A percentile compares a stretch with the other conserved stretches of the same genome.
Conservation (phyloP, 2,113 vertebrate species). For the Coreoperca whiteheadi region DNA sequence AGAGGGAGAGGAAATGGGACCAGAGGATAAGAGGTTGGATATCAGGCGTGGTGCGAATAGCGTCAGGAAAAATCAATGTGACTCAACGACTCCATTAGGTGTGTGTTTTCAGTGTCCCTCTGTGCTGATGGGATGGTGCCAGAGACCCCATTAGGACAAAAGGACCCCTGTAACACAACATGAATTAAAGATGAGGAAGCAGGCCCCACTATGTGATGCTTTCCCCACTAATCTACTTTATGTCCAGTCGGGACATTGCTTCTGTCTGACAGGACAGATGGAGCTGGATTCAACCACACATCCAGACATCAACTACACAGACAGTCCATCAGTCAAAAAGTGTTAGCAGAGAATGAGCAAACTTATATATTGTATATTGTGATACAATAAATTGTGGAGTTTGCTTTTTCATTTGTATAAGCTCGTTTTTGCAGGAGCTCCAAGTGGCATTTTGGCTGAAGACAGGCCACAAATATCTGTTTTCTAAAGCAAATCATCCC, state of each 20-base stretch:
- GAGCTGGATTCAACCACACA: conserved; percentile 11
- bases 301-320: conserved; percentile 18
- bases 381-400: conserved; percentile 4
- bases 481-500: neutral
- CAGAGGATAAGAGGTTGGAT: conserved; percentile 56
- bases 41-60: conserved; percentile 57
- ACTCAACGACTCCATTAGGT: conserved; percentile 80
- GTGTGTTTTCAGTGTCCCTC: conserved; percentile 70
- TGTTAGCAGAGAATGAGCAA: neutral
- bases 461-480: neutral
- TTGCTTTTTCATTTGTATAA: neutral
- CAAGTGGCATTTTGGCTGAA: neutral
- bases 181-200: conserved; percentile 83
- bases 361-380: neutral
- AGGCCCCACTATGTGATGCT: conserved; percentile 26
- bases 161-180: conserved; percentile 60
- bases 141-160: conserved; percentile 78
- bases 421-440: neutral
- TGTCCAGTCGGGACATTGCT: conserved; percentile 45
- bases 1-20: conserved; percentile 50
- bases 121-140: conserved; percentile 72
- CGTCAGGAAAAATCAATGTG: conserved; percentile 83
- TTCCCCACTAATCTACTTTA: conserved; percentile 65
- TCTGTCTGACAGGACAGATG: conserved; percentile 42
- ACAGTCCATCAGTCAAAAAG: conserved; percentile 12